A percentile compares a stretch with the other conserved stretches of the same genome.
These are phyloP conservation scores for Lacerta bilineata DNA, from an alignment of 2,797 vertebrate species.

Conservation along the genomic window DNA sequence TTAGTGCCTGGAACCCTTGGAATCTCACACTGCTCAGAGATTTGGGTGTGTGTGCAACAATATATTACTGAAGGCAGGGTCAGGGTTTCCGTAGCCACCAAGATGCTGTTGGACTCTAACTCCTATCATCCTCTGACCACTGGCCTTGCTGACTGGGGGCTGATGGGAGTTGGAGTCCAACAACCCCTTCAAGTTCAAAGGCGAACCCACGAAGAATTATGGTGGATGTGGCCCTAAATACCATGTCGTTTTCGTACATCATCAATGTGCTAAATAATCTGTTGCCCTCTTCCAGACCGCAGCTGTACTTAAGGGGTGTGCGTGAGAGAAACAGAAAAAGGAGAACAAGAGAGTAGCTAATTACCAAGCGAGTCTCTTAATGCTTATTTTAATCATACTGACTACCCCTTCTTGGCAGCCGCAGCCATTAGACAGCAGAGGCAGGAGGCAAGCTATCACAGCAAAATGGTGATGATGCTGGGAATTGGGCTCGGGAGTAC, in stretches of 20 bases:
- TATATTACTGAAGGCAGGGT: too few relatives aligned
- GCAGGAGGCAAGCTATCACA: constrained; percentile 71
- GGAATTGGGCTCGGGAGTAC: constrained; percentile 80
- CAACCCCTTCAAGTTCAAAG: background rate
- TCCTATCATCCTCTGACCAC: background rate
- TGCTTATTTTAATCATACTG: constrained; percentile 80
- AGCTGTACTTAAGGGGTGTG: constrained; percentile 46
- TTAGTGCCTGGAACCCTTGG: too few relatives aligned
- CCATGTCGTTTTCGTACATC: constrained; percentile 70
- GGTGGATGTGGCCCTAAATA: constrained; percentile 67
- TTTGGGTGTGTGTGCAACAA: too few relatives aligned
- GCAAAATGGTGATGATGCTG: constrained; percentile 76
- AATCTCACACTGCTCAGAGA: too few relatives aligned
- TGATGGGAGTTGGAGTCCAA: background rate
- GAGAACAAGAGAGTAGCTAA: constrained; percentile 73
- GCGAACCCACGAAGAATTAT: background rate
- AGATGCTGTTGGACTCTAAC: background rate
- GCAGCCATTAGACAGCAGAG: constrained; percentile 70
- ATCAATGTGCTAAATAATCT: constrained; percentile 72
- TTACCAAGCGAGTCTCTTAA: constrained; percentile 77
- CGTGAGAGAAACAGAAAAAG: background rate
- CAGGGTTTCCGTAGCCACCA: too few relatives aligned
- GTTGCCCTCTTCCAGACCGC: constrained; percentile 66
- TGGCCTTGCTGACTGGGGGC: too few relatives aligned
- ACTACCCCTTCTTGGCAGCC: constrained; percentile 72